Conservation (phyloP, 2,888 invertebrate genomes). For the Molorchus minor region DNA sequence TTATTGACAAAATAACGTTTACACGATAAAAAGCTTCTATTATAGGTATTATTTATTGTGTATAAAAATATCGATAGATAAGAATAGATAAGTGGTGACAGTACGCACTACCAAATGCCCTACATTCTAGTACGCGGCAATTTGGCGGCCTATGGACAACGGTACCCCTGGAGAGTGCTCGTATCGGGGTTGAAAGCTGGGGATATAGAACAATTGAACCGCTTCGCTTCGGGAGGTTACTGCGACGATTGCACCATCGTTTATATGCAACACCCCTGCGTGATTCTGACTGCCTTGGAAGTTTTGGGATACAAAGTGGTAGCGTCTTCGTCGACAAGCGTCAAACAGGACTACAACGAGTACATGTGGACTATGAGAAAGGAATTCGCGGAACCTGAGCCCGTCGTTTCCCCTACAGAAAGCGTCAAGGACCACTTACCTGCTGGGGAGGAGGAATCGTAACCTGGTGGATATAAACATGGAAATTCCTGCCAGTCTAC, state of each 20-base stretch:
- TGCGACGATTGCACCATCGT: slow-evolving; percentile 87
- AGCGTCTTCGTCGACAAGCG: slow-evolving; percentile 84
- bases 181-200: slow-evolving; percentile 86
- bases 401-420: slow-evolving; percentile 66
- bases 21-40: too few relatives aligned
- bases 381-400: slow-evolving; percentile 86
- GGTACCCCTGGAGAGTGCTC: slow-evolving; percentile 87
- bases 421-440: slow-evolving; percentile 30
- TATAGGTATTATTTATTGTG: too few relatives aligned
- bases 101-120: slow-evolving; percentile 72
- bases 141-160: slow-evolving; percentile 85
- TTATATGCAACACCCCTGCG: slow-evolving; percentile 87
- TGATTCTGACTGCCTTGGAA: slow-evolving; percentile 86
- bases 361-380: slow-evolving; percentile 95
- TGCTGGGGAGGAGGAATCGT: slow-evolving; percentile 29
- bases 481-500: slow-evolving; percentile 61
- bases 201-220: slow-evolving; percentile 83
- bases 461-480: slow-evolving; percentile 43
- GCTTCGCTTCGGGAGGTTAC: slow-evolving; percentile 85
- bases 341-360: slow-evolving; percentile 88
- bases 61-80: too few relatives aligned
- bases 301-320: slow-evolving; percentile 89
- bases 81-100: slow-evolving; percentile 7
- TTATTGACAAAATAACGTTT: too few relatives aligned
- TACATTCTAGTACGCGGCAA: slow-evolving; percentile 91